Percentiles rank a stretch among this genome's conserved stretches.
phyloP scores from a whole-genome alignment of 2,888 invertebrate species.

The Sturmia bella region DNA sequence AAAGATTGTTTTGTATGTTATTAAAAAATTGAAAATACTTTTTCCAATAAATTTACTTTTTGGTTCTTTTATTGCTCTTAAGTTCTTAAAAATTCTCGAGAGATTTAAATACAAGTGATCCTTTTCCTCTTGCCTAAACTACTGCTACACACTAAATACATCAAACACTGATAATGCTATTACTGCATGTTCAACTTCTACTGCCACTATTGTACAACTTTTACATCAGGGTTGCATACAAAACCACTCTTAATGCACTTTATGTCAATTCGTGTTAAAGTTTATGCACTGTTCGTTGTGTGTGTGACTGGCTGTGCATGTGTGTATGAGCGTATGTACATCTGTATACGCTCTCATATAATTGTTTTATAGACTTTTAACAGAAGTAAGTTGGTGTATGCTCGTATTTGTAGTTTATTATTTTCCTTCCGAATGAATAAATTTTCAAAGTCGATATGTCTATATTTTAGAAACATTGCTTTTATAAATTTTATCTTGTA shows the following conservation, averaged over 20 bases:
- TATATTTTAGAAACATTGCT: slow-evolving; percentile 17
- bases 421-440: slow-evolving; percentile 39
- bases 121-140: slow-evolving; percentile 26
- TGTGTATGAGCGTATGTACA: background rate
- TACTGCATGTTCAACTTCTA: slow-evolving; percentile 3
- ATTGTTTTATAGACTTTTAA: slow-evolving; percentile 9
- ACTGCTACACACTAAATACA: background rate
- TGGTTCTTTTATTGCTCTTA: slow-evolving; percentile 54
- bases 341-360: background rate
- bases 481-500: slow-evolving; percentile 26
- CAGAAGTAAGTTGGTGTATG: slow-evolving; percentile 1
- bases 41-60: slow-evolving; percentile 12
- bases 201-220: background rate
- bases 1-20: too few species aligned
- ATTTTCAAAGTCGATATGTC: slow-evolving; percentile 38
- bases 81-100: slow-evolving; percentile 25
- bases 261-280: slow-evolving; percentile 63
- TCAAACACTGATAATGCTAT: slow-evolving; percentile 5
- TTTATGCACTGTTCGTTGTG: slow-evolving; percentile 30
- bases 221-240: slow-evolving; percentile 57
- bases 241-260: slow-evolving; percentile 64
- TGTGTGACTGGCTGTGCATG: background rate
- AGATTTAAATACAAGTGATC: slow-evolving; percentile 21
- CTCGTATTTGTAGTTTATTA: slow-evolving; percentile 30
- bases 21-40: background rate